Conservation (phyloP, 2,113 vertebrate genomes). For the Synchiropus splendidus region DNA sequence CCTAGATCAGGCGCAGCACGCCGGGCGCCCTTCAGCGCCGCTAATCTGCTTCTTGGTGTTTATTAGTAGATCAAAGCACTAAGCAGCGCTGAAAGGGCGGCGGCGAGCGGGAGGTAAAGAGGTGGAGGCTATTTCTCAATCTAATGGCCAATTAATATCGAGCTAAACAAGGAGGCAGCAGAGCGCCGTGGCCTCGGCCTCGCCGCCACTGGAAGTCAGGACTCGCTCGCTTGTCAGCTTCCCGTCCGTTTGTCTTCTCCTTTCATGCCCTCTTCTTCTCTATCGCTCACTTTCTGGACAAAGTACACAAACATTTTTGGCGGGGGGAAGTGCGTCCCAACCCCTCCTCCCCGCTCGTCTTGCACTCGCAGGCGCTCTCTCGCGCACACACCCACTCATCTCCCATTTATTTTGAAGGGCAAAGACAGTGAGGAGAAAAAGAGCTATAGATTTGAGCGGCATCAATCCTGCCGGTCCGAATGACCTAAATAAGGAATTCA, state of each 20-base stretch:
- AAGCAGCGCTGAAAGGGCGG: slow-evolving; percentile 61
- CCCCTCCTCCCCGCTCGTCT: slow-evolving; percentile 4
- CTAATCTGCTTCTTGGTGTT: slow-evolving; percentile 60
- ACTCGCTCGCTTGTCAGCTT: slow-evolving; percentile 4
- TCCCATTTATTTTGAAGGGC: slow-evolving; percentile 43
- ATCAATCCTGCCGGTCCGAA: slow-evolving; percentile 65
- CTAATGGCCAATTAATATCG: slow-evolving; percentile 70
- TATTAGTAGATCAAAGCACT: slow-evolving; percentile 68
- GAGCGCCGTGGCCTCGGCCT: slow-evolving; percentile 56
- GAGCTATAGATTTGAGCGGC: slow-evolving; percentile 57
- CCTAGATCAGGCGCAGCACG: no score
- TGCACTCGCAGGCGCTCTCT: slow-evolving; percentile 22
- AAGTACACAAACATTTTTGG: slow-evolving; percentile 32
- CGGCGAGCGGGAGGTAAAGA: slow-evolving; percentile 28
- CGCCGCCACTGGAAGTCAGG: slow-evolving; percentile 47
- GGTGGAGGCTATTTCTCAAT: slow-evolving; percentile 60
- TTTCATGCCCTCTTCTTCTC: slow-evolving; percentile 11
- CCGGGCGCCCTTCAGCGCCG: neutral
- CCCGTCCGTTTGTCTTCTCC: neutral
- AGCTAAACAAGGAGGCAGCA: slow-evolving; percentile 63
- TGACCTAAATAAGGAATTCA: slow-evolving; percentile 70
- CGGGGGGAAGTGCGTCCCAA: slow-evolving; percentile 4
- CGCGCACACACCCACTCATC: slow-evolving; percentile 51
- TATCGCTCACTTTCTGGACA: slow-evolving; percentile 12
- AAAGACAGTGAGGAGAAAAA: slow-evolving; percentile 32